Base-by-base conservation (phyloP, 2,113 vertebrate species). In the Channa argus region DNA sequence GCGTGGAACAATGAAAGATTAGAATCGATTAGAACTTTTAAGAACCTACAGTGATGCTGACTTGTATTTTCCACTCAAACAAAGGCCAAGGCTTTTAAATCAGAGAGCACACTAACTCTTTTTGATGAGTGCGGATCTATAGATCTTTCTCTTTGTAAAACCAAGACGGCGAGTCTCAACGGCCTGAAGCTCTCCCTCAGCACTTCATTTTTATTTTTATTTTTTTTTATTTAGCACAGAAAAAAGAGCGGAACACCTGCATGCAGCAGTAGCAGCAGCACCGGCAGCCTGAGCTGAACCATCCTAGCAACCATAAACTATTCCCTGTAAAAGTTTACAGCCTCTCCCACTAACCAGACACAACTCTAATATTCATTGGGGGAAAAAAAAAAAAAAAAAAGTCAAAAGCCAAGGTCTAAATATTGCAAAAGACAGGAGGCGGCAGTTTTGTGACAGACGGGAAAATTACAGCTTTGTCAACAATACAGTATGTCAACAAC, bases 131-230 rank as follows among this genome's bases (percentile, higher is more conserved):
- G 63, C 51, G 0, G 66, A 64, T 45, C 5, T 70, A 81, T 88
- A 74, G 75, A 86, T 86, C 74, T 79, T 74, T 60, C 9, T 63
- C 54, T 77, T 80, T 80, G 61, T 79, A 61, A 90, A 81, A 72
- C 61, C 45, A 74, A 73, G 24, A 53, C 63, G 49, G 34, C 3
- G 83, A 76, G 61, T 84, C 80, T 69, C 78, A 65, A 41, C 0
- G 5, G 74, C 58, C 46, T 66, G 75, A 61, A 86, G 76, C 76
- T 65, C 70, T 74, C 74, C 59, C 52, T 76, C 70, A 74, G 79
- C 73, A 79, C 74, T 55, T 86, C 76, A 74, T 85, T 86, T 24
- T 24, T 24, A 71, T 37, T 66, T 15, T 47, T n/a, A 38, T 58
- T 68, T 59, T 58, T 47, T 37, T 24, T 24, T 24, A 67, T 83